Base-by-base conservation (phyloP, 2,797 vertebrate genomes). In the Hapalemur alaotrensis region DNA sequence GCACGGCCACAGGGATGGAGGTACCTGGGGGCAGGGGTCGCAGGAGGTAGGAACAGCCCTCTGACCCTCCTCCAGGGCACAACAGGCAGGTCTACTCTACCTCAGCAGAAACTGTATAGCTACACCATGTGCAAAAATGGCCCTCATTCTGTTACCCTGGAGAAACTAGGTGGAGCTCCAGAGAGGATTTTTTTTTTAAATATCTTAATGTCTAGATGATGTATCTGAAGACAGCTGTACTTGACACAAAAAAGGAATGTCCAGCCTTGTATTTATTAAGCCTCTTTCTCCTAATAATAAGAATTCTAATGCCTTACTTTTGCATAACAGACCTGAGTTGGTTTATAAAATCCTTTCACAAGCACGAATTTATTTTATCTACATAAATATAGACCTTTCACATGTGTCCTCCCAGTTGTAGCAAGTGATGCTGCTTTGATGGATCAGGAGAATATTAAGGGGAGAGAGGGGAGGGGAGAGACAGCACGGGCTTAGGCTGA, bases 321-420 rank as follows among this genome's bases (percentile, higher is more conserved):
- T 86, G 18, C 7, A 1, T 41, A 70, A 65, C 35, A 30, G 4
- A 32, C 23, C 46, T 72, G 18, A 79, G 17, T 63, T 86, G 52
- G 63, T 72, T 72, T 54, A 54, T 5, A 72, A 72, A 85, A 91
- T 32, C 30, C 14, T 73, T 91, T 63, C 3, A n/a, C 8, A 15
- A 72, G 30, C 46, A 46, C 72, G 20, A 23, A 43, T 63, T 82
- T 23, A 50, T 25, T 86, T 80, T 87, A 57, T 81, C 43, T 95
- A 43, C 20, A 48, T 32, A 57, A 73, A 82, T 67, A 18, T 38
- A 70, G 35, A 7, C 1, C 9, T 4, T 91, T 69, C 59, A n/a
- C 67, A 48, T n/a, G 28, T 82, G 41, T 43, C 48, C 30, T 61
- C 50, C 22, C 6, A 69, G 14, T 41, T 28, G n/a, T 4, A 76